Evolutionary conservation across 2,113 vertebrate genomes (phyloP), one percentile per base, ranked within the genome.

Genomic region (Hystrix brachyura): DNA sequence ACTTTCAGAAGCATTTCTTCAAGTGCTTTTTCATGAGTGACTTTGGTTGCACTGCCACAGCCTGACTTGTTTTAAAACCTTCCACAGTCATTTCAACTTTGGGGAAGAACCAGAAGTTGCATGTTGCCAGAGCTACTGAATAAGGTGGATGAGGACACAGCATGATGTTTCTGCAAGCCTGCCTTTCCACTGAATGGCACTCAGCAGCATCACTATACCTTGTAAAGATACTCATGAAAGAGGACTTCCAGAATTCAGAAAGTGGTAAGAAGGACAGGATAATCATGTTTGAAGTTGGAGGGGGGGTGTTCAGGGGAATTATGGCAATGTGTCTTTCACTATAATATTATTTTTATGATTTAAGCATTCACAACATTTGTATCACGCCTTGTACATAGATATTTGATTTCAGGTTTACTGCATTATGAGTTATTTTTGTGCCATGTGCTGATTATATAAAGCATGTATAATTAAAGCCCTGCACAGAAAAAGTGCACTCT

Each of bases 331-430:
- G 10, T 46, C 34, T 69, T 69, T 69, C 38, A 69, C 34, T 18
- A 14, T 38, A 69, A 34, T 67, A 67, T 32, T 13, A n/a, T 65
- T 65, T 65, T 32, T 14, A 32, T 23, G 38, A 38, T 71, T n/a
- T 71, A 71, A 71, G 48, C 38, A 72, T 74, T 48, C 13, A 67
- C 3, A 34, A 71, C 7, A 71, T 38, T 38, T 71, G 19, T 71
- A 38, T 71, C 18, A n/a, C 67, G 34, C 67, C 15, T 19, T 69
- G 34, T 69, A 69, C 17, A n/a, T 69, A 0, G 43, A 76, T 46
- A 60, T 57, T 76, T 79, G 34, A 87, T 83, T 96, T 97, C 96
- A 90, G 69, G 71, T 53, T 87, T 43, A 69, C 3, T 96, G 27
- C 38, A 19, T 59, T 71, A 13, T 62, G 43, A 76, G 86, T 38